Evolutionary conservation across 2,888 invertebrate species (phyloP).

Genomic region (Matsumyia berberina): DNA sequence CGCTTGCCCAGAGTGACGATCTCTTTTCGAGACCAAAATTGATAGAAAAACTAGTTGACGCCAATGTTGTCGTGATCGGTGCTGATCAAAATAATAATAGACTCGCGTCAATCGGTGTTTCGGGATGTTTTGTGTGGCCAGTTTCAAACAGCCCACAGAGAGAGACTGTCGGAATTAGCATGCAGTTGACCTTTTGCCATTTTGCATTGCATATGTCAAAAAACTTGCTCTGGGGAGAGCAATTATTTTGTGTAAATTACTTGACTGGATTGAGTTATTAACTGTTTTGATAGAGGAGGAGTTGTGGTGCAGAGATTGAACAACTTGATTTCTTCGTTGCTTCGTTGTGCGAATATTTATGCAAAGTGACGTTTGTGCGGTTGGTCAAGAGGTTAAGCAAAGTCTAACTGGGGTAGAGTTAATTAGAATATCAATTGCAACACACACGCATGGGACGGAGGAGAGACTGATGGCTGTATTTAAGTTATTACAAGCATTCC

Average conservation of each 20-base stretch:
- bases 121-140: conserved; percentile 1
- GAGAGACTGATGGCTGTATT: not conserved
- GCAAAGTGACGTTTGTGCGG: conserved; percentile 29
- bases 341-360: conserved; percentile 28
- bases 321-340: conserved; percentile 8
- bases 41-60: conserved; percentile 29
- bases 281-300: conserved; percentile 10
- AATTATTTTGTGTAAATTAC: conserved; percentile 62
- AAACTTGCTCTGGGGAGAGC: conserved; percentile 40
- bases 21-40: conserved; percentile 22
- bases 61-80: conserved; percentile 10
- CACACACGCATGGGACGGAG: not conserved
- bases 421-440: conserved; percentile 3
- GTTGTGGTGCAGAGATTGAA: conserved; percentile 13
- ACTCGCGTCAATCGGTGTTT: not conserved
- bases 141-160: conserved; percentile 3
- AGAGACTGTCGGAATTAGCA: conserved; percentile 40
- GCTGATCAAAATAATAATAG: conserved; percentile 29
- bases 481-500: not conserved
- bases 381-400: conserved; percentile 39
- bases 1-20: conserved; percentile 32
- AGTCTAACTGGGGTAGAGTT: not conserved
- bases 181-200: conserved; percentile 64
- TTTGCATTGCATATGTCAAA: conserved; percentile 50
- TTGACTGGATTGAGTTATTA: conserved; percentile 72